phyloP scores from a whole-genome alignment of 1,140 invertebrate species.

The Coelopa frigida region DNA sequence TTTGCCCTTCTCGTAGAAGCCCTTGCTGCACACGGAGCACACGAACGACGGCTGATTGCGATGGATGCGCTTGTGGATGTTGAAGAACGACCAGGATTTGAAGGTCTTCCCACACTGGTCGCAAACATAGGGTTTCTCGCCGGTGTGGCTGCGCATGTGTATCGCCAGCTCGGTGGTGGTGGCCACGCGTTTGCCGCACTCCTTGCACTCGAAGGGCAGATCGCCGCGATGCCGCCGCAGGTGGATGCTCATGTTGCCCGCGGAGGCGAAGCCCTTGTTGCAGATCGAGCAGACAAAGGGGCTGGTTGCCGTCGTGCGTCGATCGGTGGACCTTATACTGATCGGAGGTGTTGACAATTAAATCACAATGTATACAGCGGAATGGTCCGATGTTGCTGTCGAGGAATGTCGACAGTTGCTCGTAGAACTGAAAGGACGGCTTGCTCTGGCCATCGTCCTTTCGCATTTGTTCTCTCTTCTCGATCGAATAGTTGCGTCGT shows the following conservation, averaged over 20 bases:
- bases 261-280: conserved; percentile 39
- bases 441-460: conserved; percentile 13
- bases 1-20: conserved; percentile 39
- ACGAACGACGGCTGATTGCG: conserved; percentile 40
- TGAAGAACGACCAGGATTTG: conserved; percentile 40
- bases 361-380: conserved; percentile 27
- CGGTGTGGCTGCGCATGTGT: conserved; percentile 13
- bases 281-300: conserved; percentile 38
- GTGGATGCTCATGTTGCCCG: conserved; percentile 36
- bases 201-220: conserved; percentile 35
- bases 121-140: conserved; percentile 34
- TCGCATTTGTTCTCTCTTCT: conserved; percentile 31
- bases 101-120: conserved; percentile 37
- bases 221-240: conserved; percentile 31
- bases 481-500: conserved; percentile 30
- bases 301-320: conserved; percentile 29
- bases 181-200: conserved; percentile 35
- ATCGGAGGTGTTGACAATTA: conserved; percentile 36
- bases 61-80: conserved; percentile 35
- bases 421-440: conserved; percentile 15
- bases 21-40: conserved; percentile 36
- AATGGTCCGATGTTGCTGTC: conserved; percentile 33
- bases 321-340: conserved; percentile 38
- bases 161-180: conserved; percentile 33
- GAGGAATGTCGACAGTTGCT: conserved; percentile 29